These are phyloP conservation scores for Ataeniobius toweri DNA, from an alignment of 2,797 vertebrate species.

Conservation along the genomic window DNA sequence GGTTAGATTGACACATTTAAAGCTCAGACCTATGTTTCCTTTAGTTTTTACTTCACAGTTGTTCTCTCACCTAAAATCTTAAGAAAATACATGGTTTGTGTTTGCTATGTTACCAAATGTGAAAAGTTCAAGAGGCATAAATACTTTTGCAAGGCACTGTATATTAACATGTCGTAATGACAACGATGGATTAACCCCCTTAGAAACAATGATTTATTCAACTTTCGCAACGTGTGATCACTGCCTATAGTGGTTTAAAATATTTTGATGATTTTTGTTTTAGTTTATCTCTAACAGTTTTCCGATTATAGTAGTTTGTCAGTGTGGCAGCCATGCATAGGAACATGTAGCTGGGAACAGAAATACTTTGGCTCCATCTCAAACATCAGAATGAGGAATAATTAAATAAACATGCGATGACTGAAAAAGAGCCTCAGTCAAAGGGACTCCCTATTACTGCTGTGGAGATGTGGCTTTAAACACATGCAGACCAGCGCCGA, in stretches of 20 bases:
- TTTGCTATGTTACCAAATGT: background rate
- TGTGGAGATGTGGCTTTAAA: slow-evolving; percentile 42
- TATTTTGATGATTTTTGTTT: background rate
- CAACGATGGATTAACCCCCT: background rate
- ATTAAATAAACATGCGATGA: slow-evolving; percentile 71
- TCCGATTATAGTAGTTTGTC: slow-evolving; percentile 41
- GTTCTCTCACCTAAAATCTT: background rate
- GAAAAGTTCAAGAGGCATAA: background rate
- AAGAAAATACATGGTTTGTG: background rate
- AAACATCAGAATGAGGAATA: slow-evolving; percentile 64
- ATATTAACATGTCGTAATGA: background rate
- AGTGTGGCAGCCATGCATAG: slow-evolving; percentile 51
- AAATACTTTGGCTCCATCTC: slow-evolving; percentile 48
- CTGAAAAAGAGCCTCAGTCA: slow-evolving; percentile 65
- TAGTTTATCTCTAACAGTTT: slow-evolving; percentile 51
- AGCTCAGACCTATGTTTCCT: background rate
- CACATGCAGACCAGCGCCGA: slow-evolving; percentile 46
- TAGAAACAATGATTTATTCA: background rate
- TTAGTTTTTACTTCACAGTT: background rate
- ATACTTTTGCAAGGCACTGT: background rate
- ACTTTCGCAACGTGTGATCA: background rate
- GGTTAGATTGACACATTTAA: background rate
- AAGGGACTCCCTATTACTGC: slow-evolving; percentile 68
- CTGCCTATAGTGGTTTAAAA: background rate
- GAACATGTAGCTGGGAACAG: slow-evolving; percentile 50